A percentile compares a stretch with the other conserved stretches of the same genome.
Evolutionary conservation across 2,888 invertebrate species (phyloP).

Genomic region (Ctena decussata): DNA sequence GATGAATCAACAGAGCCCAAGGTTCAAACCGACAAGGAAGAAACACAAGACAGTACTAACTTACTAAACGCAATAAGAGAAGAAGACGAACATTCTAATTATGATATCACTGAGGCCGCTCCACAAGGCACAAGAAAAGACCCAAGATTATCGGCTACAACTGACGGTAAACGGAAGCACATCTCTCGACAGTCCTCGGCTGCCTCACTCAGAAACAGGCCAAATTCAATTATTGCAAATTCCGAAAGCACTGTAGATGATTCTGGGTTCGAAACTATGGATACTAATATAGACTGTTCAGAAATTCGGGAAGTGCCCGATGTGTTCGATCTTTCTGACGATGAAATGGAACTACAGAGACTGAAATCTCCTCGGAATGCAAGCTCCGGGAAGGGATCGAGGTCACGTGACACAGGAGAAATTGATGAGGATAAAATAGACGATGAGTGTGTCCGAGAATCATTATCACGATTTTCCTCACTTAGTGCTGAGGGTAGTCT

Average conservation of each 20-base stretch:
- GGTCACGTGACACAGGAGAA: not conserved
- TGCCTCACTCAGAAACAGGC: constrained; percentile 47
- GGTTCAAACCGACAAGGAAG: not conserved
- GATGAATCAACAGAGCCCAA: not conserved
- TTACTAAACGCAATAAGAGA: constrained; percentile 48
- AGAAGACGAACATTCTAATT: constrained; percentile 64
- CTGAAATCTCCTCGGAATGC: not conserved
- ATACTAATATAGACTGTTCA: constrained; percentile 41
- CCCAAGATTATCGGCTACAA: constrained; percentile 22
- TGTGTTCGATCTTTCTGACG: constrained; percentile 59
- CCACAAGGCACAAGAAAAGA: not conserved
- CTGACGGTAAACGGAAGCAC: constrained; percentile 47
- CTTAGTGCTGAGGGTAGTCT: constrained; percentile 16
- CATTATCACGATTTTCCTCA: constrained; percentile 54
- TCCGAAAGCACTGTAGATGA: constrained; percentile 45
- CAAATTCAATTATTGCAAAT: constrained; percentile 26
- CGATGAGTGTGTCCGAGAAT: constrained; percentile 59
- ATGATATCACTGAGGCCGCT: not conserved
- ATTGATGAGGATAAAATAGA: constrained; percentile 63
- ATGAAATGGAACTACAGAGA: constrained; percentile 19
- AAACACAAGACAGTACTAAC: constrained; percentile 13
- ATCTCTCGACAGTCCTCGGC: constrained; percentile 63
- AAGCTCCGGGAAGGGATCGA: not conserved
- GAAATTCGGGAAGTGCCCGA: constrained; percentile 56
- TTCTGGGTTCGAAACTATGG: constrained; percentile 57